phyloP scores from a whole-genome alignment of 2,888 invertebrate species.

The Nemoura dubitans region DNA sequence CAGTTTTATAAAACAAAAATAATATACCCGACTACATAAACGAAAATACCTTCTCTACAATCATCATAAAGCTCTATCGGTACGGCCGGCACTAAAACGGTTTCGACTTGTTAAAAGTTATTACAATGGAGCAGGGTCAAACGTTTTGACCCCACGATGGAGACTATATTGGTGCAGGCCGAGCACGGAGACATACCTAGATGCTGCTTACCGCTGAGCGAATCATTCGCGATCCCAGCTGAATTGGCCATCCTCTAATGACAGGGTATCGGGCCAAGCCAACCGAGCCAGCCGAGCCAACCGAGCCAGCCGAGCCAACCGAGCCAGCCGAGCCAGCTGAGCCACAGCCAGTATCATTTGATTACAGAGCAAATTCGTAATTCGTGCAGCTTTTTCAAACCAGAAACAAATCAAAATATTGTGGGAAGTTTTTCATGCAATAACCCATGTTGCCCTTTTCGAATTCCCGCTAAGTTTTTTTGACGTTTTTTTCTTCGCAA shows the following conservation, averaged over 20 bases:
- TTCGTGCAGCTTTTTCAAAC: conserved; percentile 17
- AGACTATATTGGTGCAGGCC: conserved; percentile 19
- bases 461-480: not conserved
- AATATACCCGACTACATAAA: conserved; percentile 33
- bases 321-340: not conserved
- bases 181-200: conserved; percentile 19
- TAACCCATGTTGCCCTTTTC: conserved; percentile 26
- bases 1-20: conserved; percentile 41
- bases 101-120: conserved; percentile 34
- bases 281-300: not conserved
- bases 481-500: not conserved
- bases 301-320: not conserved
- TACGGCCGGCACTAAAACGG: conserved; percentile 25
- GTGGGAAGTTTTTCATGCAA: conserved; percentile 25
- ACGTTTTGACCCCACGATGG: conserved; percentile 23
- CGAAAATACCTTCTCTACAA: conserved; percentile 38
- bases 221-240: not conserved
- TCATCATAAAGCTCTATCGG: conserved; percentile 39
- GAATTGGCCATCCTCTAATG: not conserved
- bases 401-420: conserved; percentile 37
- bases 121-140: conserved; percentile 39
- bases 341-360: not conserved
- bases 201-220: not conserved
- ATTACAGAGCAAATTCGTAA: not conserved
- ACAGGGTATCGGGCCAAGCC: conserved; percentile 14